Percentiles rank a stretch among this genome's conserved stretches.
Evolutionary conservation across 2,113 vertebrate genomes (phyloP).

Genomic region (Uria lomvia): DNA sequence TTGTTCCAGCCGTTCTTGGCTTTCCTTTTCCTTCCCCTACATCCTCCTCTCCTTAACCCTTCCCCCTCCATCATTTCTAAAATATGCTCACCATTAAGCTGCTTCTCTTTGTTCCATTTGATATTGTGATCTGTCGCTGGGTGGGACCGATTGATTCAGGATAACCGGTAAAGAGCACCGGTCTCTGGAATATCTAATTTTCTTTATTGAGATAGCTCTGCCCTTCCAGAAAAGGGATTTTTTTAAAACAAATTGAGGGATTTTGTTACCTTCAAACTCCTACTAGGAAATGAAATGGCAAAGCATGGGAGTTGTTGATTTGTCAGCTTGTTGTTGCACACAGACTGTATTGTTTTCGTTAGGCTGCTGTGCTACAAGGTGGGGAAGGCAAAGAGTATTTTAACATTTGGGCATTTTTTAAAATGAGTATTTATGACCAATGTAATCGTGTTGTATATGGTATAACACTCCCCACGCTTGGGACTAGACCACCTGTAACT

Average conservation of each 20-base stretch:
- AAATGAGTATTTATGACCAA: background rate
- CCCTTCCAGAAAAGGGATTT: background rate
- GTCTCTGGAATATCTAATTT: background rate
- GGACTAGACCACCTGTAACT: background rate
- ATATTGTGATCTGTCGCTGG: background rate
- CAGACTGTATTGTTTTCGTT: background rate
- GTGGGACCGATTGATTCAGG: background rate
- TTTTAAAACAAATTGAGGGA: background rate
- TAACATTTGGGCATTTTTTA: background rate
- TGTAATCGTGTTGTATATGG: rapidly evolving
- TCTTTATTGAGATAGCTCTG: background rate
- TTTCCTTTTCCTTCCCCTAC: background rate
- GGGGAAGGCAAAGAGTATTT: background rate
- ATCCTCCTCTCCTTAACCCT: background rate
- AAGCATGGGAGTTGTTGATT: rapidly evolving
- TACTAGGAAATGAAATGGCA: background rate
- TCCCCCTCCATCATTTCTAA: background rate
- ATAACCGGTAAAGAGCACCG: background rate
- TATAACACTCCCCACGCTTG: background rate
- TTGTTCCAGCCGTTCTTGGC: background rate
- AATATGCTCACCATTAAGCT: rapidly evolving
- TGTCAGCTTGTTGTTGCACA: background rate
- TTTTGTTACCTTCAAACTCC: background rate
- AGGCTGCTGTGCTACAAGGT: background rate
- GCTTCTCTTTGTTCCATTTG: background rate